phyloP scores from a whole-genome alignment of 2,888 invertebrate genomes.

The Caenorhabditis plicata region DNA sequence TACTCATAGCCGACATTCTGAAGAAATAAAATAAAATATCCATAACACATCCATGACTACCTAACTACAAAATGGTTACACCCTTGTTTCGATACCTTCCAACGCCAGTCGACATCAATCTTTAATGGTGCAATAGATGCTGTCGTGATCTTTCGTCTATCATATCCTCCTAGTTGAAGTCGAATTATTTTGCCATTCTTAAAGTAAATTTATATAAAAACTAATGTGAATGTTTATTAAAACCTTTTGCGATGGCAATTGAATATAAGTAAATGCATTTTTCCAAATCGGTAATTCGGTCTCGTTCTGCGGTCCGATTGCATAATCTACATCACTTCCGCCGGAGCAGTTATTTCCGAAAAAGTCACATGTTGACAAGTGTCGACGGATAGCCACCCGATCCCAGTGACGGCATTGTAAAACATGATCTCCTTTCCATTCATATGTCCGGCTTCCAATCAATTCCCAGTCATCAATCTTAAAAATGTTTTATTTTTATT shows the following conservation, averaged over 20 bases:
- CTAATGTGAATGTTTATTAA: not conserved
- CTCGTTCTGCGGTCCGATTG: constrained; percentile 26
- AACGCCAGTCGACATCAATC: constrained; percentile 51
- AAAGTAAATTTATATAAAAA: not conserved
- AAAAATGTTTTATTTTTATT: constrained; percentile 5
- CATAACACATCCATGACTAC: constrained; percentile 8
- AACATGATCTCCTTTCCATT: constrained; percentile 41
- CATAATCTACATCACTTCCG: constrained; percentile 43
- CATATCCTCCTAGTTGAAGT: constrained; percentile 35
- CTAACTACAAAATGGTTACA: constrained; percentile 49
- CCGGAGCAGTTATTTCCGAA: constrained; percentile 27
- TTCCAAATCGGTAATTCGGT: constrained; percentile 42
- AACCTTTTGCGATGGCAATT: constrained; percentile 28
- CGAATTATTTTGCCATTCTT: constrained; percentile 24
- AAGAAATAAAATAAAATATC: constrained; percentile 5
- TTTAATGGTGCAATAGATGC: constrained; percentile 43
- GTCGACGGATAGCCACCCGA: constrained; percentile 49
- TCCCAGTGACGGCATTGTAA: constrained; percentile 49
- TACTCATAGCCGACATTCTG: constrained; percentile 51
- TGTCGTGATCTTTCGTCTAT: constrained; percentile 19
- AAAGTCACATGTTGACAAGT: constrained; percentile 33
- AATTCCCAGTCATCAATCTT: constrained; percentile 47
- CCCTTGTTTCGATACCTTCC: constrained; percentile 36
- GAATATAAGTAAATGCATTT: constrained; percentile 50
- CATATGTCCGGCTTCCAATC: constrained; percentile 47